phyloP scores from a whole-genome alignment of 1,140 invertebrate genomes.

The Mercenaria mercenaria region DNA sequence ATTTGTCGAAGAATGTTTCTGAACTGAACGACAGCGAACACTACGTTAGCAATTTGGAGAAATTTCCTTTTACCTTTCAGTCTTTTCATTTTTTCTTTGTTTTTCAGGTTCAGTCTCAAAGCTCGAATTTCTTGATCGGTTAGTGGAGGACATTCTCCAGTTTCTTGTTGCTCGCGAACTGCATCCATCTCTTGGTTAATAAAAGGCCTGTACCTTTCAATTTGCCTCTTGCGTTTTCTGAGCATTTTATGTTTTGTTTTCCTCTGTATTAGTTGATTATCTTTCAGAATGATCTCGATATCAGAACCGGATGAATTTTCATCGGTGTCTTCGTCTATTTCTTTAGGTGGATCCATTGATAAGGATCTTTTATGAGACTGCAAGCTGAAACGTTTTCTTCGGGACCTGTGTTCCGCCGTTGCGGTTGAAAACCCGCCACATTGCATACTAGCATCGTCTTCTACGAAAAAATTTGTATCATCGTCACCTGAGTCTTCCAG shows the following conservation, averaged over 20 bases:
- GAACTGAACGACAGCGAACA: slow-evolving; percentile 38
- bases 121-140: slow-evolving; percentile 61
- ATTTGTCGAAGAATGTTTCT: slow-evolving; percentile 16
- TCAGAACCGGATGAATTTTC: slow-evolving; percentile 40
- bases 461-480: neutral
- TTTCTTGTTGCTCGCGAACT: slow-evolving; percentile 10
- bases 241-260: slow-evolving; percentile 63
- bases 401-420: slow-evolving; percentile 23
- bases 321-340: slow-evolving; percentile 28
- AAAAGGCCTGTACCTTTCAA: slow-evolving; percentile 46
- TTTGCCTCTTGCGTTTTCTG: slow-evolving; percentile 51
- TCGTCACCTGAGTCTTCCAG: neutral
- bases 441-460: slow-evolving; percentile 52
- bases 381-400: neutral
- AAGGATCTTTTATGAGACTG: neutral
- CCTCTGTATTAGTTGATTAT: slow-evolving; percentile 57
- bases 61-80: slow-evolving; percentile 62
- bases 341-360: slow-evolving; percentile 9
- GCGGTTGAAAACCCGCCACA: slow-evolving; percentile 50
- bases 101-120: slow-evolving; percentile 56
- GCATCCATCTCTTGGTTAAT: slow-evolving; percentile 5
- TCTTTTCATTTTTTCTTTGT: slow-evolving; percentile 40
- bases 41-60: slow-evolving; percentile 44
- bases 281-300: slow-evolving; percentile 60
- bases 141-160: neutral